These are phyloP conservation scores for Tragelaphus oryx DNA, from an alignment of 2,797 vertebrate genomes.

Conservation along the genomic window DNA sequence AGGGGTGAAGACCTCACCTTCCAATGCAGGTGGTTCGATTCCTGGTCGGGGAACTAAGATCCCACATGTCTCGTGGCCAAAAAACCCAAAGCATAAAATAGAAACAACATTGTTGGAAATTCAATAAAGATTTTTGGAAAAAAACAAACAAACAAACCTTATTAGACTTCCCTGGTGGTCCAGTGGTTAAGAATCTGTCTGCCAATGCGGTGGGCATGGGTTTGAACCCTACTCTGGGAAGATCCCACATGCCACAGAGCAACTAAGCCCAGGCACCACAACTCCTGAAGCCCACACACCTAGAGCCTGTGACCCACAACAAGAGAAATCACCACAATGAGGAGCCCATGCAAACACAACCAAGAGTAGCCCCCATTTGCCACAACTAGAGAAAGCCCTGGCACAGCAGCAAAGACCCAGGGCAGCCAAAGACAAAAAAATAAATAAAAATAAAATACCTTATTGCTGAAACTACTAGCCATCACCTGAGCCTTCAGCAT, in stretches of 20 bases:
- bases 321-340: neutral
- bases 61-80: neutral
- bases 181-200: neutral
- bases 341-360: neutral
- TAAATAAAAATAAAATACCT: neutral
- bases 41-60: neutral
- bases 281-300: neutral
- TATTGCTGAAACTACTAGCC: neutral
- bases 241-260: neutral
- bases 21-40: neutral
- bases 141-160: fast-evolving
- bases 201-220: neutral
- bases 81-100: neutral
- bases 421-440: neutral
- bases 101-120: neutral
- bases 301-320: neutral
- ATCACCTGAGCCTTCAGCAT: neutral
- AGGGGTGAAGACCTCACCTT: neutral
- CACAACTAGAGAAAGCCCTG: neutral
- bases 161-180: neutral
- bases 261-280: neutral
- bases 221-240: neutral
- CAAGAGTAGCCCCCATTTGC: neutral
- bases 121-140: neutral
- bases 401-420: neutral